These are phyloP conservation scores for Bombyx mandarina DNA, from an alignment of 1,140 invertebrate species.

Conservation along the genomic window DNA sequence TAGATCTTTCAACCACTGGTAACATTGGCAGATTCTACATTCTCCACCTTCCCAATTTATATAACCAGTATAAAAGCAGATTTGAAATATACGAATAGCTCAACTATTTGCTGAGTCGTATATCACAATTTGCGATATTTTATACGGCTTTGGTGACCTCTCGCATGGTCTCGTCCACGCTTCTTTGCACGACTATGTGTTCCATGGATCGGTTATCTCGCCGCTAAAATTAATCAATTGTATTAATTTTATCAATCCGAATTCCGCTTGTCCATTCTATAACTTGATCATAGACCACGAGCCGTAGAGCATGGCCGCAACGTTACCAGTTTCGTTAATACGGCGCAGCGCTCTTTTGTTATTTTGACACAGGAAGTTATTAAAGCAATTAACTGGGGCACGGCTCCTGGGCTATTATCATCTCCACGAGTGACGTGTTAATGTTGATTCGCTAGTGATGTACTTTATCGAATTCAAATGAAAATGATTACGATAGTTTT, in stretches of 20 bases:
- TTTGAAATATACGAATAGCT: too few species aligned
- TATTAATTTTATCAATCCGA: slow-evolving; percentile 1
- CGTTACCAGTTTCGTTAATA: slow-evolving; percentile 48
- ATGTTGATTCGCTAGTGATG: slow-evolving; percentile 55
- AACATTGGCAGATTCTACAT: too few species aligned
- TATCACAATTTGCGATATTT: too few species aligned
- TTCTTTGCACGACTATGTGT: too few species aligned
- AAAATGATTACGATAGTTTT: not conserved
- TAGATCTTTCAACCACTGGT: too few species aligned
- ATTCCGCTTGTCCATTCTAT: slow-evolving; percentile 8
- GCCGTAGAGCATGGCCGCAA: slow-evolving; percentile 23
- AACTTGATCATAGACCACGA: slow-evolving; percentile 29
- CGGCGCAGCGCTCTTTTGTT: slow-evolving; percentile 57
- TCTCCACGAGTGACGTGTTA: slow-evolving; percentile 68
- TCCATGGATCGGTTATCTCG: too few species aligned
- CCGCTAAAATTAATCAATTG: too few species aligned
- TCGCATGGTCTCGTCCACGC: too few species aligned
- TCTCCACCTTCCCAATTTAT: too few species aligned
- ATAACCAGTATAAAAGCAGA: too few species aligned
- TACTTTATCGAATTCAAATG: slow-evolving; percentile 10
- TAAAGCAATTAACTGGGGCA: slow-evolving; percentile 69
- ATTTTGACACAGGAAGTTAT: slow-evolving; percentile 71
- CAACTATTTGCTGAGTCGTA: too few species aligned
- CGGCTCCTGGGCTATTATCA: slow-evolving; percentile 65
- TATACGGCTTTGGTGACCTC: too few species aligned